phyloP scores from a whole-genome alignment of 2,113 vertebrate species.

The Odocoileus hemionus region DNA sequence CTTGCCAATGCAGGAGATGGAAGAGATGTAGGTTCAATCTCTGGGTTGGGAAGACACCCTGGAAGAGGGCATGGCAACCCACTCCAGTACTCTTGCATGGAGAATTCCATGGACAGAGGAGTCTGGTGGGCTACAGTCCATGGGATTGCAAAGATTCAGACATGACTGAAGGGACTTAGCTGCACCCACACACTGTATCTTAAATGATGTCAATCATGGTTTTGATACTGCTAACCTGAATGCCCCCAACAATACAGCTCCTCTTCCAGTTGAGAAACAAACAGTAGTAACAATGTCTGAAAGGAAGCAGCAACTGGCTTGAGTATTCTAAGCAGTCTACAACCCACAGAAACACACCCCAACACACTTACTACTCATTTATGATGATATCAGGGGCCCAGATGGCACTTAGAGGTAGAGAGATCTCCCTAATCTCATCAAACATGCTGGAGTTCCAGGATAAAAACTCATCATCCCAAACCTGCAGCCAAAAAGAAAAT shows the following conservation, averaged over 20 bases:
- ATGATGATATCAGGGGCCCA: slow-evolving; percentile 87
- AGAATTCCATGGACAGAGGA: neutral
- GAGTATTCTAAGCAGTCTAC: neutral
- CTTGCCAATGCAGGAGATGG: neutral
- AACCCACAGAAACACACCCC: neutral
- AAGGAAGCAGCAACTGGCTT: neutral
- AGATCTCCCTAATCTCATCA: slow-evolving; percentile 87
- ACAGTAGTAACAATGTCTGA: neutral
- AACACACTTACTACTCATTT: slow-evolving; percentile 82
- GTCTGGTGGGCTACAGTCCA: neutral
- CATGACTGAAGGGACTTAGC: neutral
- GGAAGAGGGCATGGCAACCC: neutral
- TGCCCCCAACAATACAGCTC: neutral
- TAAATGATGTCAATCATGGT: neutral
- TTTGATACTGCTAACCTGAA: neutral
- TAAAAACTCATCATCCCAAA: slow-evolving; percentile 88
- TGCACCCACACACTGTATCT: neutral
- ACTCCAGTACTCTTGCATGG: neutral
- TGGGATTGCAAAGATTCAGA: neutral
- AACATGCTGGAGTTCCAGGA: slow-evolving; percentile 86
- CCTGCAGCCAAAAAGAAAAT: slow-evolving; percentile 70
- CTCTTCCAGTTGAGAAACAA: neutral
- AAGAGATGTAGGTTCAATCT: neutral
- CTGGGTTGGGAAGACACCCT: neutral
- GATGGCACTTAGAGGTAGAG: slow-evolving; percentile 82